Conservation (phyloP, 2,888 invertebrate species). For the Tachina grossa region DNA sequence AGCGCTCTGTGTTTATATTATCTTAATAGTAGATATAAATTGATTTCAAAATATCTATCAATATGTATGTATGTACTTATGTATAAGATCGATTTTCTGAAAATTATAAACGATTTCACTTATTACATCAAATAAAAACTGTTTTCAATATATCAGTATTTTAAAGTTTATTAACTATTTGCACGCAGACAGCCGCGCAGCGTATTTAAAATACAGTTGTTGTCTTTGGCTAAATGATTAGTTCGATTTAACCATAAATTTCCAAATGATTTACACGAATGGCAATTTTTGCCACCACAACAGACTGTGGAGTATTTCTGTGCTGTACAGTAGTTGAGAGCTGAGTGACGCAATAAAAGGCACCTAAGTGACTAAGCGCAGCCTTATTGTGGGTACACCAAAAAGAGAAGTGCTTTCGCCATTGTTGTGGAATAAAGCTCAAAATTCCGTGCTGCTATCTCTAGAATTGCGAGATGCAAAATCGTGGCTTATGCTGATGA, state of each 20-base stretch:
- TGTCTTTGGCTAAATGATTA: conserved; percentile 63
- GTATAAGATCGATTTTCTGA: conserved; percentile 31
- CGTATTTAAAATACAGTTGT: conserved; percentile 61
- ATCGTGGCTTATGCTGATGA: too few relatives aligned
- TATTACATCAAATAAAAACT: conserved; percentile 46
- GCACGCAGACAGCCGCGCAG: conserved; percentile 49
- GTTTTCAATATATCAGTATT: conserved; percentile 34
- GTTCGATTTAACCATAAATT: conserved; percentile 64
- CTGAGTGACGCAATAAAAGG: conserved; percentile 9
- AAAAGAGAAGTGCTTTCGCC: too few relatives aligned
- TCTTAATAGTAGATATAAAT: conserved; percentile 19
- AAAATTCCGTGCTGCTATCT: too few relatives aligned
- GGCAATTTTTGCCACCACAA: conserved; percentile 45
- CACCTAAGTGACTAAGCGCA: background rate
- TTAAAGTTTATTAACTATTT: conserved; percentile 59
- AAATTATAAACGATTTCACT: conserved; percentile 54
- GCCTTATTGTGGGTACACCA: too few relatives aligned
- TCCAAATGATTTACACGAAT: conserved; percentile 69
- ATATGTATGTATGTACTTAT: background rate
- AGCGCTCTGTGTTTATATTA: background rate
- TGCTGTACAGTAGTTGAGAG: conserved; percentile 1
- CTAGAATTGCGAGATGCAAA: too few relatives aligned
- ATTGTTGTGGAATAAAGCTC: too few relatives aligned
- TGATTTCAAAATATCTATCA: conserved; percentile 42
- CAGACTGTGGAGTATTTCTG: background rate